phyloP scores from a whole-genome alignment of 1,140 invertebrate genomes.

The Drosophila nebulosa region DNA sequence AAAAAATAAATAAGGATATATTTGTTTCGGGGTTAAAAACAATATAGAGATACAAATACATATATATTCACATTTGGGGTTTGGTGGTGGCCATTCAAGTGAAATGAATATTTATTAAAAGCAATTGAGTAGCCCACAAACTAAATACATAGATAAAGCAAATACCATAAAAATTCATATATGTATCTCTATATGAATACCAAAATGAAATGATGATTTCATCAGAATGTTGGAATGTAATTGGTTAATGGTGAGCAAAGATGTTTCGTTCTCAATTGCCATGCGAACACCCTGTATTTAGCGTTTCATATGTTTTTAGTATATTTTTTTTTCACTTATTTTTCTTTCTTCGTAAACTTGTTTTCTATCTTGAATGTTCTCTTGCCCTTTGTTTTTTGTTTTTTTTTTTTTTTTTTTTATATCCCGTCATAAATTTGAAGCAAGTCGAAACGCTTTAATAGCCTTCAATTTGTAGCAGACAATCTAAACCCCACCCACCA shows the following conservation, averaged over 20 bases:
- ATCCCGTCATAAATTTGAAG: conserved; percentile 10
- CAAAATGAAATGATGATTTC: neutral
- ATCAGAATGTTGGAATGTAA: neutral
- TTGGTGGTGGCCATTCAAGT: neutral
- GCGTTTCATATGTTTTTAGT: too few species aligned
- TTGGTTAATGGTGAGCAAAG: neutral
- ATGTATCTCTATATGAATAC: neutral
- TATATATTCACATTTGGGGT: neutral
- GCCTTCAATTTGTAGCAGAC: conserved; percentile 14
- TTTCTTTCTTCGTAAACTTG: neutral
- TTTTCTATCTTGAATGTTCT: neutral
- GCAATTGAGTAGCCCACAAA: neutral
- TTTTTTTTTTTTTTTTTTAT: neutral
- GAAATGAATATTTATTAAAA: neutral
- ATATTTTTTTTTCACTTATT: neutral
- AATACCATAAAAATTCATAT: neutral
- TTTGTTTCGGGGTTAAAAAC: neutral
- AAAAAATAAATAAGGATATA: neutral
- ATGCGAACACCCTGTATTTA: too few species aligned
- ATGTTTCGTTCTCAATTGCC: too few species aligned
- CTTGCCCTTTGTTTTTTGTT: neutral
- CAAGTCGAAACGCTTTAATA: conserved; percentile 20
- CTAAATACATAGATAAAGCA: neutral
- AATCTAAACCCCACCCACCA: neutral
- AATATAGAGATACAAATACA: neutral